These are phyloP conservation scores for Diaphora mendica DNA, from an alignment of 2,888 invertebrate genomes.

Conservation along the genomic window DNA sequence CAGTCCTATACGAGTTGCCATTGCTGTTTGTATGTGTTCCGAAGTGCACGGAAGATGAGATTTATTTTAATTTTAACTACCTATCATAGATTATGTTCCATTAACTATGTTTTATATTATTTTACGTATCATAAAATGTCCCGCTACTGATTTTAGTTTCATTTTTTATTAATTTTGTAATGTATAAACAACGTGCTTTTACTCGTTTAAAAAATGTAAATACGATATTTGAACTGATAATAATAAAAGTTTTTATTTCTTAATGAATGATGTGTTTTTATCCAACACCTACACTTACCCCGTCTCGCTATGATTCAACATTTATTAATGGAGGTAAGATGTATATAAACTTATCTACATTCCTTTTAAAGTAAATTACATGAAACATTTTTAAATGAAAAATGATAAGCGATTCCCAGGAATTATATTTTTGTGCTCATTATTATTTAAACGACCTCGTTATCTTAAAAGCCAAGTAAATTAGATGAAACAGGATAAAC, in stretches of 20 bases:
- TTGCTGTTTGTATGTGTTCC: slow-evolving; percentile 62
- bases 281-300: slow-evolving; percentile 2
- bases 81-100: slow-evolving; percentile 65
- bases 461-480: slow-evolving; percentile 18
- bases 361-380: slow-evolving; percentile 27
- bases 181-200: slow-evolving; percentile 85
- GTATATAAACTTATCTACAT: slow-evolving; percentile 15
- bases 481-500: slow-evolving; percentile 25
- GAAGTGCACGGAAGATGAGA: slow-evolving; percentile 65
- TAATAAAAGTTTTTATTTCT: slow-evolving; percentile 86
- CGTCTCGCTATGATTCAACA: background rate
- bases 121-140: slow-evolving; percentile 70
- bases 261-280: slow-evolving; percentile 71
- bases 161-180: slow-evolving; percentile 66
- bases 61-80: slow-evolving; percentile 70
- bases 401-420: slow-evolving; percentile 7
- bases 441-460: slow-evolving; percentile 23
- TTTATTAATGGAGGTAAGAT: slow-evolving; percentile 29
- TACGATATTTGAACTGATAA: slow-evolving; percentile 88
- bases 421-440: slow-evolving; percentile 18
- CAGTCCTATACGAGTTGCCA: slow-evolving; percentile 76
- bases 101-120: slow-evolving; percentile 65
- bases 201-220: slow-evolving; percentile 86
- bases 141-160: slow-evolving; percentile 67
- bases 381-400: slow-evolving; percentile 7